Evolutionary conservation across 2,888 invertebrate genomes (phyloP), one percentile per base, ranked within the genome.

Genomic region (Drosophila phalerata): DNA sequence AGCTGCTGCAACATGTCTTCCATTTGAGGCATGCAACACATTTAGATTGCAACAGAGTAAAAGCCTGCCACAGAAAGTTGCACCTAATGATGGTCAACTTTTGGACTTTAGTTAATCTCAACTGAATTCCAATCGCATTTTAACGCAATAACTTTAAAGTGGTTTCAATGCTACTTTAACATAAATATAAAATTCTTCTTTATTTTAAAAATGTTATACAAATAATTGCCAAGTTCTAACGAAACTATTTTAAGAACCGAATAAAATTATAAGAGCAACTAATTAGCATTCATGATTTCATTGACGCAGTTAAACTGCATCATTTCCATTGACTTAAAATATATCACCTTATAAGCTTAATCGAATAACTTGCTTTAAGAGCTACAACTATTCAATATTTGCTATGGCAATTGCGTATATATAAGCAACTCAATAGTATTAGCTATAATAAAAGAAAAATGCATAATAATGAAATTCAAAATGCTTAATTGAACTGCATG

Each of bases 331-430:
- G 32, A 43, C 55, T 37, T 9, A 38, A 25, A 25, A 51, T 15
- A 51, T 15, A 51, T 4, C n/a, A 38, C 2, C 25, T 51, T 38
- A 51, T 25, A 8, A 25, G 51, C 37, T 51, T 37, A 25, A 37
- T 51, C 25, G 25, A 51, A 37, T 51, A 38, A 37, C 37, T 37
- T 25, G 37, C 37, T 51, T 13, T 15, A 9, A 22, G 19, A 34
- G 34, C 19, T 0, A 49, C 17, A 6, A 48, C 32, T 15, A 19
- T 32, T 48, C 13, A 11, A 32, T 17, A 11, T 13, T 19, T 17
- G 17, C 32, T 32, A 19, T 6, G 13, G 32, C 48, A 32, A 49
- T 32, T 32, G 17, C 1, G 17, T 30, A 15, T 17, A 3, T 13
- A 13, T 34, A 13, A 34, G 30, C 17, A 48, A 32, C 32, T 32